Evolutionary conservation across 2,113 vertebrate genomes (phyloP).

Genomic region (Genyomyrus donnyi): DNA sequence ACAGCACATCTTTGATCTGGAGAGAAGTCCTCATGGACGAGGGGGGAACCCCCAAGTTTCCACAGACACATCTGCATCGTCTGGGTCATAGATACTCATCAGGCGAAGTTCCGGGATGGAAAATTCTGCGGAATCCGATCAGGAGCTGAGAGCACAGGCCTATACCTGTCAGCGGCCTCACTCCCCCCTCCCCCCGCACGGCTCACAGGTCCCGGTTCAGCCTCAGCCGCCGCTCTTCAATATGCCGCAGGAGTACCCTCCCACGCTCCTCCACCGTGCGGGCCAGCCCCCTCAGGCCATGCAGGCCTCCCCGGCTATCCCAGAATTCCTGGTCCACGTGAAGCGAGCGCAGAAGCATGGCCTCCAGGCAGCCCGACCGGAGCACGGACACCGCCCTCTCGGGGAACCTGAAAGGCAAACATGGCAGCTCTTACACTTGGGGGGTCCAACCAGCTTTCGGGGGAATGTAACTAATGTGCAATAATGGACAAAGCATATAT

Average conservation of each 20-base stretch:
- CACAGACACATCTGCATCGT: neutral
- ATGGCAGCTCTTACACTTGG: neutral
- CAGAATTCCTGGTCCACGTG: constrained; percentile 73
- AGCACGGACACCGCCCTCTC: constrained; percentile 59
- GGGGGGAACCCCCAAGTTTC: neutral
- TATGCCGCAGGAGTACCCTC: constrained; percentile 62
- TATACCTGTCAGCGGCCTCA: neutral
- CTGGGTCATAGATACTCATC: neutral
- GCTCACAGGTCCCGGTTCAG: constrained; percentile 53
- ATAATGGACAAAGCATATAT: neutral
- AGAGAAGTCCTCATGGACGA: neutral
- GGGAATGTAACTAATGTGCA: neutral
- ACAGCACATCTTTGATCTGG: neutral
- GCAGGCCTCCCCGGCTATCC: constrained; percentile 62
- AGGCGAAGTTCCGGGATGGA: neutral
- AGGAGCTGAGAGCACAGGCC: neutral
- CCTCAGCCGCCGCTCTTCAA: constrained; percentile 56
- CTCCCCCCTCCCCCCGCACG: no score
- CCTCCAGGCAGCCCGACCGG: constrained; percentile 69
- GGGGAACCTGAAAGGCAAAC: constrained; percentile 68
- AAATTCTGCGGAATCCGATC: neutral
- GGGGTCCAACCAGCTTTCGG: neutral
- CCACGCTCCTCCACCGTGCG: constrained; percentile 62
- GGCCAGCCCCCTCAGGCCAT: constrained; percentile 60
- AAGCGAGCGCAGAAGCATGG: constrained; percentile 69